Base-by-base conservation (phyloP, 2,888 invertebrate species). In the Selenia dentaria region DNA sequence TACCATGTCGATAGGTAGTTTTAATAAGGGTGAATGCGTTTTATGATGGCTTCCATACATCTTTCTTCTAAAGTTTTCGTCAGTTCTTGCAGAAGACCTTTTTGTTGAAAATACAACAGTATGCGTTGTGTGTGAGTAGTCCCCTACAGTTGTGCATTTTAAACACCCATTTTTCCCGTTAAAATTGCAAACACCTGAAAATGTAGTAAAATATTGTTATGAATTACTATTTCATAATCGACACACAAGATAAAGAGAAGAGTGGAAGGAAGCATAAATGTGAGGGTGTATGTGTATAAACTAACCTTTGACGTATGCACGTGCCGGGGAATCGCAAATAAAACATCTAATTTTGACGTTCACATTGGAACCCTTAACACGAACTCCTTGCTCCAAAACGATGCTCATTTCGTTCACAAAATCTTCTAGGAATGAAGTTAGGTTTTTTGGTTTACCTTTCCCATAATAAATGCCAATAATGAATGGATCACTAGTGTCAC, bases 1-100 rank as follows among this genome's bases (percentile, higher is more conserved):
- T 11, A 64, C 31, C 62, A 67, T 62, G 22, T 62, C 54, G 5
- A 65, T 57, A 0, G 44, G 43, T 1, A 63, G 26, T 12, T 13
- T 11, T 8, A 24, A 9, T 13, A 34, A 4, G 1, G 34, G 24
- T 8, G 34, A 34, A 34, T 34, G 24, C 4, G 6, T 22, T 34
- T 34, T 34, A 24, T 24, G 24, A 8, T 34, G 34, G 5, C 6
- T 3, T 4, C 24, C 33, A 24, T 34, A 34, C n/a, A n/a, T 24
- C n/a, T 34, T 34, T n/a, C n/a, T n/a, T 5, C 34, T 8, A 24
- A 34, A 34, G 3, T 24, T 13, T 24, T 34, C 8, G 18, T 34
- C 34, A 1, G 22, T 34, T 34, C 34, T 34, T 18, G 18, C 18
- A 18, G 18, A 18, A 18, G 18, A 11, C 5, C 32, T 18, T 6